phyloP scores from a whole-genome alignment of 2,797 vertebrate species.

The Capromys pilorides region DNA sequence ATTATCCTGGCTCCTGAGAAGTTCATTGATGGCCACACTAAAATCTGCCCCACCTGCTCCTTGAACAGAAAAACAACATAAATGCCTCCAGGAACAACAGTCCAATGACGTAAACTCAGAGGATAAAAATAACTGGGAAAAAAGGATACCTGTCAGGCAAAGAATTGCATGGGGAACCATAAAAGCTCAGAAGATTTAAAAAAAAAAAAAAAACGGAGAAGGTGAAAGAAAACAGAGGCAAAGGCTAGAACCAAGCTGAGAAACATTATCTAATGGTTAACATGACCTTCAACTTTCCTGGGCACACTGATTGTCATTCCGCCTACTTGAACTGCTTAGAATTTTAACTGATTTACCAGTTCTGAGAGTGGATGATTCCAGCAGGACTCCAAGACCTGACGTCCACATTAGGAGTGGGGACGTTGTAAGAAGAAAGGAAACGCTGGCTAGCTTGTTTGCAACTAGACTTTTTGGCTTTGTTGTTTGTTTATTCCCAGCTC shows the following conservation, averaged over 20 bases:
- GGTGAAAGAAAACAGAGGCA: neutral
- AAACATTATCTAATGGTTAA: neutral
- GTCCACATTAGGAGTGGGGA: neutral
- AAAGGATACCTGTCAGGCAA: neutral
- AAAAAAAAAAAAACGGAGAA: neutral
- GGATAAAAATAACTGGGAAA: neutral
- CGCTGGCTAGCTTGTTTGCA: neutral
- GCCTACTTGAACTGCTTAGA: neutral
- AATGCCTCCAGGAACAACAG: neutral
- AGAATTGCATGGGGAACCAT: neutral
- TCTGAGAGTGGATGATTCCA: neutral
- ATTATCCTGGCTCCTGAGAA: neutral
- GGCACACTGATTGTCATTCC: neutral
- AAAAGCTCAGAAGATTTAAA: neutral
- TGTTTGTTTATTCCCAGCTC: slow-evolving; percentile 20
- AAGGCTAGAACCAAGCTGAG: neutral
- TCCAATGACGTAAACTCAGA: neutral
- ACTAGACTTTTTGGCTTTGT: neutral
- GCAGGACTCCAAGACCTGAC: neutral
- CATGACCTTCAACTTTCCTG: neutral
- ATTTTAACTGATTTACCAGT: neutral
- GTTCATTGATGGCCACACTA: neutral
- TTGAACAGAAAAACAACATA: neutral
- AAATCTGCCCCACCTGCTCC: neutral
- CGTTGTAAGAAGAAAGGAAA: neutral